These are phyloP conservation scores for Dorcus parallelipipedus DNA, from an alignment of 2,888 invertebrate species.

Conservation along the genomic window DNA sequence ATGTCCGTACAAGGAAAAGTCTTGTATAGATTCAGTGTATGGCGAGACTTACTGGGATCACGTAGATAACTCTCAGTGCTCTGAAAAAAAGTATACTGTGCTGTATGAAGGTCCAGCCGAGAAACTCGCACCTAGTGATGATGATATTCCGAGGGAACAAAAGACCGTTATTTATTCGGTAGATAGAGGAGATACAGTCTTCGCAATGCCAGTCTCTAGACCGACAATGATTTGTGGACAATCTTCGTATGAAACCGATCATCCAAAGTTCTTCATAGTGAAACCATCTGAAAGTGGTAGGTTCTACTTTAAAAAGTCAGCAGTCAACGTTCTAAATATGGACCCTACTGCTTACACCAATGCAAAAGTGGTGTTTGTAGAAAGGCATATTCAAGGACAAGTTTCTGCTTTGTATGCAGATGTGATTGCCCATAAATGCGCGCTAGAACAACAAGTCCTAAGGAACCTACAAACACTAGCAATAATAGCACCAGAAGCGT, in stretches of 20 bases:
- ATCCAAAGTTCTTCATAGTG: constrained; percentile 4
- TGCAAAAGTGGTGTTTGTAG: neutral
- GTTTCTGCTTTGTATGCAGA: constrained; percentile 9
- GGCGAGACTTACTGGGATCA: constrained; percentile 4
- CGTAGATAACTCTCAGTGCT: constrained; percentile 1
- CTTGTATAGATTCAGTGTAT: constrained; percentile 7
- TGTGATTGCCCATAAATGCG: constrained; percentile 11
- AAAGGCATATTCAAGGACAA: constrained; percentile 11
- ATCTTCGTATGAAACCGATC: constrained; percentile 1
- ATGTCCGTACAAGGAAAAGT: constrained; percentile 4
- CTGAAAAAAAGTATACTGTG: neutral
- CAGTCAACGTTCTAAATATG: constrained; percentile 6
- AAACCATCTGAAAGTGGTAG: constrained; percentile 5
- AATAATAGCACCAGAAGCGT: constrained; percentile 12
- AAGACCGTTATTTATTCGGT: neutral
- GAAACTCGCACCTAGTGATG: neutral
- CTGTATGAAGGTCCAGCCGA: constrained; percentile 3
- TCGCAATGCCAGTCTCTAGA: constrained; percentile 1
- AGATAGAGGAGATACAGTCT: neutral
- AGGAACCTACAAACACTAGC: constrained; percentile 17
- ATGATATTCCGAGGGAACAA: neutral
- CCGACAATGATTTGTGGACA: constrained; percentile 3
- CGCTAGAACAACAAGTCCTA: constrained; percentile 11
- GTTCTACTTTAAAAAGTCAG: constrained; percentile 1
- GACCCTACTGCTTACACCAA: constrained; percentile 17